Evolutionary conservation across 2,113 vertebrate genomes (phyloP).

Genomic region (Potamarius usumacintae): DNA sequence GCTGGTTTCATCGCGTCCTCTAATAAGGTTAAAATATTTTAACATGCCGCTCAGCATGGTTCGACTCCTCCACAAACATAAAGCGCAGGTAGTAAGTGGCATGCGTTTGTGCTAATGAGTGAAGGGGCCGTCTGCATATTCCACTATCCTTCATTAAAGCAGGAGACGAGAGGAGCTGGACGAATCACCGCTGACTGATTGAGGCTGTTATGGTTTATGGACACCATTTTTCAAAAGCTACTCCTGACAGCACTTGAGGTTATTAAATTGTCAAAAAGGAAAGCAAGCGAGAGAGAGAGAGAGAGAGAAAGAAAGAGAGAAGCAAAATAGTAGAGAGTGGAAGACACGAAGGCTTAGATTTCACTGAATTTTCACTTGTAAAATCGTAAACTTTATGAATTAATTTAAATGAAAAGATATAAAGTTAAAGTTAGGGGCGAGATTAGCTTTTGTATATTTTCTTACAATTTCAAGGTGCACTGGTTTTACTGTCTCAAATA

Average conservation of each 20-base stretch:
- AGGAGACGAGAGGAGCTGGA: slow-evolving; percentile 60
- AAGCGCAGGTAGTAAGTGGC: slow-evolving; percentile 75
- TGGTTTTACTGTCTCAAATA: background rate
- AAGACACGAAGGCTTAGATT: background rate
- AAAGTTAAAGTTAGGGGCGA: background rate
- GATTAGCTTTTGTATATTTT: background rate
- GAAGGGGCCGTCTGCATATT: slow-evolving; percentile 87
- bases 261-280: slow-evolving; percentile 92
- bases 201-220: slow-evolving; percentile 98
- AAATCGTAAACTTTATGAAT: background rate
- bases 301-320: slow-evolving; percentile 3
- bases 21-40: slow-evolving; percentile 54
- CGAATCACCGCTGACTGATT: slow-evolving; percentile 93
- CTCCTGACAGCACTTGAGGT: slow-evolving; percentile 95
- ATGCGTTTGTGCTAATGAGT: slow-evolving; percentile 89
- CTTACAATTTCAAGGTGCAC: background rate
- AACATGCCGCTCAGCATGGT: slow-evolving; percentile 53
- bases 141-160: slow-evolving; percentile 94
- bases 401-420: background rate
- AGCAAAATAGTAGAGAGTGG: background rate
- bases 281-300: slow-evolving; percentile 56
- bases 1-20: slow-evolving; percentile 37
- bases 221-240: slow-evolving; percentile 95
- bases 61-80: slow-evolving; percentile 60
- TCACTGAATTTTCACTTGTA: background rate